These are phyloP conservation scores for Mylabris phalerata DNA, from an alignment of 1,140 invertebrate genomes.

Conservation along the genomic window DNA sequence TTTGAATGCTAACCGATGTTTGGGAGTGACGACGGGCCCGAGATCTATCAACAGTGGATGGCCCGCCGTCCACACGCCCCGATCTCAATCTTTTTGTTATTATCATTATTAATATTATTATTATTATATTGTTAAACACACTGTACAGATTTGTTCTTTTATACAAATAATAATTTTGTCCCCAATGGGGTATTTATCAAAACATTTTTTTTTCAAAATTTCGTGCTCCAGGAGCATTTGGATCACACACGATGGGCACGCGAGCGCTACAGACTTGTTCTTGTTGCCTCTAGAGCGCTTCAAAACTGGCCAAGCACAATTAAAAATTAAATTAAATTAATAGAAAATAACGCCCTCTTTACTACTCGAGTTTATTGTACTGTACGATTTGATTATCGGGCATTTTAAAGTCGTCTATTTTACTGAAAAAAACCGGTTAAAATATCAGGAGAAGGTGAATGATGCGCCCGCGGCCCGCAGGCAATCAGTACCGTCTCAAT, in stretches of 20 bases:
- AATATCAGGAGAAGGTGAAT: too few relatives aligned
- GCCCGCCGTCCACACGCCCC: constrained; percentile 21
- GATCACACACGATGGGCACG: constrained; percentile 7
- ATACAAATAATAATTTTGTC: constrained; percentile 22
- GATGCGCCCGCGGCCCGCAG: constrained; percentile 20
- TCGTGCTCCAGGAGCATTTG: constrained; percentile 14
- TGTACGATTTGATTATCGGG: too few relatives aligned
- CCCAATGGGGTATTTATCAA: constrained; percentile 10
- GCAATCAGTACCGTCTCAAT: constrained; percentile 24
- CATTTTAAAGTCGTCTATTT: too few relatives aligned
- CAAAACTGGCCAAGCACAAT: constrained; percentile 5
- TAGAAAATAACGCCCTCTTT: too few relatives aligned
- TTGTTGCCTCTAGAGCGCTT: constrained; percentile 1
- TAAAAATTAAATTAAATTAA: too few relatives aligned
- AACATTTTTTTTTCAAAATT: not conserved
- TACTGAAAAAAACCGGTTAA: too few relatives aligned
- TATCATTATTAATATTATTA: too few relatives aligned
- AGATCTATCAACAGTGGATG: constrained; percentile 27
- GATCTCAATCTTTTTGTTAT: too few relatives aligned
- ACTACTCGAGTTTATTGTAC: too few relatives aligned
- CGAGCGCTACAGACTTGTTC: constrained; percentile 17
- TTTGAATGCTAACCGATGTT: constrained; percentile 35
- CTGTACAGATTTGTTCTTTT: constrained; percentile 26
- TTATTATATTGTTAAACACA: constrained; percentile 22
- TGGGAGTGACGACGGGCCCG: constrained; percentile 22